Evolutionary conservation across 2,797 vertebrate species (phyloP), one percentile per base, ranked within the genome.

Genomic region (Sciurus vulgaris): DNA sequence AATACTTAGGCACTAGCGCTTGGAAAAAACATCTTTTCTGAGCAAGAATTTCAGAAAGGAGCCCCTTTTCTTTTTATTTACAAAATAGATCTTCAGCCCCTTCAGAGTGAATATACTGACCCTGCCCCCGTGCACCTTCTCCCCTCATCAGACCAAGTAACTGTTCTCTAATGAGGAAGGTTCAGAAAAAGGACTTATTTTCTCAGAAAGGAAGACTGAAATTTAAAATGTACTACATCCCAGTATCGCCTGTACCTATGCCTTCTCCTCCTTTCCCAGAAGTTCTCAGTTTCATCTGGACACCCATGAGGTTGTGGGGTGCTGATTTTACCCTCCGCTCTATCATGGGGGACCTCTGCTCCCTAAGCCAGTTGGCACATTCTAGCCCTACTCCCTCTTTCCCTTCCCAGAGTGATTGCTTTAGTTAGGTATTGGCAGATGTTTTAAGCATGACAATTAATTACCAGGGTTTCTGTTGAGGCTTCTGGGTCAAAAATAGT

Each of bases 401-500:
- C 28, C 73, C 35, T 69, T 59, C 28, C 74, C 12, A 47, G 17
- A 54, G 17, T 33, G 51, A 63, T 78, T 47, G n/a, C 14, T 67
- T 69, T 93, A 70, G 24, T 69, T 93, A 65, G 28, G 4, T 59
- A 47, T 82, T 35, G 54, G n/a, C 35, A 11, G 54, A 30, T 70
- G 26, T 92, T 90, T 95, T 76, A 33, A 87, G 18, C n/a, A 72
- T 35, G 44, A 44, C 74, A 35, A 22, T 84, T 47, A 93, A 81
- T 44, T 84, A 67, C 54, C 12, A 61, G 24, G 14, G 7, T 73
- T 94, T 70, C 89, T 76, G 2, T 72, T 51, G 79, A 95, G 82
- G 67, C 44, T 70, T 96, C 65, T 70, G 38, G 28, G 24, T 88
- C 77, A 86, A 77, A 95, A 94, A 90, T 93, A 86, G 82, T 77